Evolutionary conservation across 37 sponge, comb jelly and placozoan genomes (phyloP).

Genomic region (Bolinopsis microptera): DNA sequence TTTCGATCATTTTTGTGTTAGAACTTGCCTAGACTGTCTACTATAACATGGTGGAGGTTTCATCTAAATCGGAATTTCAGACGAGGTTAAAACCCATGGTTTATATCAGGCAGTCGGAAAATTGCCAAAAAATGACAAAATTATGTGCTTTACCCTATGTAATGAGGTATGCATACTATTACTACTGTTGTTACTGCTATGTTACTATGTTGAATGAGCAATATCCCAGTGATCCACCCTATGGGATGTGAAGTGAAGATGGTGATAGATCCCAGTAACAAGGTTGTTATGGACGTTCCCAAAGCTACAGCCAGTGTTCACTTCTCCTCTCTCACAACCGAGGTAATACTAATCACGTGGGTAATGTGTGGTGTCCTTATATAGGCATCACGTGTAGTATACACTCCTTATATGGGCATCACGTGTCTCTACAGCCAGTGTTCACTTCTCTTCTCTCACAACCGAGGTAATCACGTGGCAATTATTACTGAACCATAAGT

Average conservation of each 20-base stretch:
- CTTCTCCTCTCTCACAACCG: slow-evolving; percentile 28
- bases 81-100: too few relatives aligned
- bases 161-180: background rate
- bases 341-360: background rate
- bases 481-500: too few relatives aligned
- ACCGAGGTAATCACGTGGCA: slow-evolving; percentile 58
- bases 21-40: too few relatives aligned
- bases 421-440: background rate
- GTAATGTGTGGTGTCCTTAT: too few relatives aligned
- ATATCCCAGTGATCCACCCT: slow-evolving; percentile 42
- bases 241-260: slow-evolving; percentile 57
- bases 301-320: background rate
- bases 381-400: too few relatives aligned
- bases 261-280: slow-evolving; percentile 37
- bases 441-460: slow-evolving; percentile 30
- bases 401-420: too few relatives aligned
- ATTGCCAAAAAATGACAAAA: too few relatives aligned
- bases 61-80: too few relatives aligned
- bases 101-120: too few relatives aligned
- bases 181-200: background rate
- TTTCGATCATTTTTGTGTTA: too few relatives aligned
- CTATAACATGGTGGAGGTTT: too few relatives aligned
- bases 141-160: too few relatives aligned
- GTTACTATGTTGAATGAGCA: background rate
- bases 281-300: slow-evolving; percentile 27